Percentiles rank a stretch among this genome's conserved stretches.
Evolutionary conservation across 2,888 invertebrate species (phyloP).

Genomic region (Brachypterus glaber): DNA sequence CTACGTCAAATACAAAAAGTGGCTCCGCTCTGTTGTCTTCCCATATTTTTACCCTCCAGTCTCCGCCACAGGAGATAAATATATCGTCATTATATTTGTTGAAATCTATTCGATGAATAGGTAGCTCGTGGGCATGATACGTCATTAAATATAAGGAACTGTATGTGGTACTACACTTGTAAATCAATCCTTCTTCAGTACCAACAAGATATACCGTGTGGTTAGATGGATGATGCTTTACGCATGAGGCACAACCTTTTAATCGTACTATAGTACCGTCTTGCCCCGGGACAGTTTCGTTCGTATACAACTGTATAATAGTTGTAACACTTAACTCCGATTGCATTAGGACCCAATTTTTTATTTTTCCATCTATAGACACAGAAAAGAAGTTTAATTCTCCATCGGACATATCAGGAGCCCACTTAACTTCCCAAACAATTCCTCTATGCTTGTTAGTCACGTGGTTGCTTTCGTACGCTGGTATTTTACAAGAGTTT

Average conservation of each 20-base stretch:
- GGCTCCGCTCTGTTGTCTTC: slow-evolving; percentile 82
- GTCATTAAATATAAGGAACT: slow-evolving; percentile 66
- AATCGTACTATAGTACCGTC: slow-evolving; percentile 66
- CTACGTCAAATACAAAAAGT: slow-evolving; percentile 85
- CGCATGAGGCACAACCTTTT: slow-evolving; percentile 75
- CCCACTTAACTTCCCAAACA: slow-evolving; percentile 92
- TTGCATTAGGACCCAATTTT: slow-evolving; percentile 79
- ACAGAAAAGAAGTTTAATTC: slow-evolving; percentile 89
- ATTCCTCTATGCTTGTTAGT: slow-evolving; percentile 79
- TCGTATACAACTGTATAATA: slow-evolving; percentile 63
- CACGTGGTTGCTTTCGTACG: slow-evolving; percentile 68
- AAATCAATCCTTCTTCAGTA: slow-evolving; percentile 88
- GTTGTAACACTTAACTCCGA: slow-evolving; percentile 69
- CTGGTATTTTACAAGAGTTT: slow-evolving; percentile 54
- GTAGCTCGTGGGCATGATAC: slow-evolving; percentile 79
- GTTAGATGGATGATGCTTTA: slow-evolving; percentile 80
- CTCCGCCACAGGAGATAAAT: slow-evolving; percentile 87
- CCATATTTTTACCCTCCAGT: slow-evolving; percentile 96
- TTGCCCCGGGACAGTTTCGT: slow-evolving; percentile 63
- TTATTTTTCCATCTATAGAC: slow-evolving; percentile 81
- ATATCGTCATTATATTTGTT: slow-evolving; percentile 81
- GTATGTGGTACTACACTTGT: slow-evolving; percentile 82
- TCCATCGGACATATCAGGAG: slow-evolving; percentile 79
- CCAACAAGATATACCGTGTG: slow-evolving; percentile 79
- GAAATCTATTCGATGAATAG: slow-evolving; percentile 80